These are phyloP conservation scores for Melanaphis sacchari DNA, from an alignment of 1,140 invertebrate genomes.

Conservation along the genomic window DNA sequence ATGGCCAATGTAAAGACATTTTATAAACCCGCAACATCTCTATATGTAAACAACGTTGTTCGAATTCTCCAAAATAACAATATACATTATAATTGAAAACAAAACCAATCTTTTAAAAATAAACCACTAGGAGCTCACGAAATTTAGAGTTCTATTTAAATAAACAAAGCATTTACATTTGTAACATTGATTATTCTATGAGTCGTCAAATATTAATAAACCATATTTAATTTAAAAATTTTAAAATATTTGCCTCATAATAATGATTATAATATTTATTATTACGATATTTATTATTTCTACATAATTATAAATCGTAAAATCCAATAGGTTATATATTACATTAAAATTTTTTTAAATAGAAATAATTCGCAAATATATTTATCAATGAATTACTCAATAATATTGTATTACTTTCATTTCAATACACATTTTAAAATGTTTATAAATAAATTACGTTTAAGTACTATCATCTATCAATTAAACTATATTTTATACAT, in stretches of 20 bases:
- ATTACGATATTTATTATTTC: background rate
- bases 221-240: background rate
- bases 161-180: background rate
- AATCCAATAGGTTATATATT: background rate
- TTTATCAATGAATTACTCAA: background rate
- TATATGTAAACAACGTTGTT: background rate
- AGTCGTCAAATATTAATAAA: background rate
- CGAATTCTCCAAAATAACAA: background rate
- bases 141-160: background rate
- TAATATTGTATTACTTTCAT: too few species aligned
- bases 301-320: background rate
- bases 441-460: too few species aligned
- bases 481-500: background rate
- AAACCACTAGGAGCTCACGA: background rate
- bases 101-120: constrained; percentile 2
- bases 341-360: background rate
- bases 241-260: background rate
- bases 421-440: too few species aligned
- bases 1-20: background rate
- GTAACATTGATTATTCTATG: background rate
- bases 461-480: too few species aligned
- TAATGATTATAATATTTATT: background rate
- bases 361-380: background rate
- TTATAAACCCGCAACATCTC: background rate
- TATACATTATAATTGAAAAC: background rate